Evolutionary conservation across 2,797 vertebrate species (phyloP).

Genomic region (Eremophila alpestris): DNA sequence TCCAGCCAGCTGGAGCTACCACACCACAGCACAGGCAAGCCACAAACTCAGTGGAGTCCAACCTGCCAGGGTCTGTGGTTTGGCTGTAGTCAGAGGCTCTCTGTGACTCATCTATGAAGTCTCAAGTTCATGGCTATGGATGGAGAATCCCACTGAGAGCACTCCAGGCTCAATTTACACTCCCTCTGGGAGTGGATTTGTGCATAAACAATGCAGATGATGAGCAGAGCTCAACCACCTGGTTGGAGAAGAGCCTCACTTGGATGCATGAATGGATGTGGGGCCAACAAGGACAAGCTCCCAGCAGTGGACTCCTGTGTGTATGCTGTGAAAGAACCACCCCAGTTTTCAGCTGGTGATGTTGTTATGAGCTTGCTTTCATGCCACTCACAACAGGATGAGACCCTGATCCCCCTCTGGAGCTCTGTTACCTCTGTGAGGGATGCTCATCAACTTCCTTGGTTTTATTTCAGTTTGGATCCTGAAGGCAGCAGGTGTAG

Average conservation of each 20-base stretch:
- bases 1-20: background rate
- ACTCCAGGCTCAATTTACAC: background rate
- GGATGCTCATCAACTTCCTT: background rate
- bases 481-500: background rate
- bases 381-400: background rate
- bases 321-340: fast-evolving
- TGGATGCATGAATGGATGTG: fast-evolving
- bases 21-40: background rate
- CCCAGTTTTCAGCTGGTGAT: background rate
- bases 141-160: background rate
- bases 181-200: background rate
- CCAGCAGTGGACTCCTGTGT: fast-evolving
- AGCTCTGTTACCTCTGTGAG: background rate
- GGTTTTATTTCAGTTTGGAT: background rate
- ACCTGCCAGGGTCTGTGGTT: background rate
- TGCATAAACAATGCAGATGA: background rate
- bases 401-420: background rate
- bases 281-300: background rate
- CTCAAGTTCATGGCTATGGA: background rate
- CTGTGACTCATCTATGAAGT: background rate
- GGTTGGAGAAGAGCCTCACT: background rate
- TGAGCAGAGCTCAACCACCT: background rate
- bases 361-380: background rate
- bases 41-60: background rate
- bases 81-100: conserved; percentile 14